phyloP scores from a whole-genome alignment of 2,113 vertebrate genomes.

The Theristicus caerulescens region DNA sequence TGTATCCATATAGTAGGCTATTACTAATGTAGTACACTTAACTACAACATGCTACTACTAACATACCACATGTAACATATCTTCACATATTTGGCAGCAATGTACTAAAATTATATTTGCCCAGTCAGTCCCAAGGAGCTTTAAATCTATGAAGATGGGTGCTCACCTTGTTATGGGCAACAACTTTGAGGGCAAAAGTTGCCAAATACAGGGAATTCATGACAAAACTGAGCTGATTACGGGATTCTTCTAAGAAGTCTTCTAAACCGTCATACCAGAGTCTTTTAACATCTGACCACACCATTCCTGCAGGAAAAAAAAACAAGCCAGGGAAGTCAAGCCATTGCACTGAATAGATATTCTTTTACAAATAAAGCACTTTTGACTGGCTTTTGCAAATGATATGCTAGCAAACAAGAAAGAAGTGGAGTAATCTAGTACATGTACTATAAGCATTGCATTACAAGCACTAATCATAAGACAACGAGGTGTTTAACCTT shows the following conservation, averaged over 20 bases:
- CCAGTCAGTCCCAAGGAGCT: neutral
- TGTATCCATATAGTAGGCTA: neutral
- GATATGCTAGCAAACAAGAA: neutral
- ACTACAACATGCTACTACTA: neutral
- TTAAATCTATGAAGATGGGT: neutral
- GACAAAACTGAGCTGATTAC: conserved; percentile 98
- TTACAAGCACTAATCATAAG: neutral
- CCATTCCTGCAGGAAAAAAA: conserved; percentile 84
- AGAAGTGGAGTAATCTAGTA: neutral
- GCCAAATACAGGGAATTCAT: conserved; percentile 98
- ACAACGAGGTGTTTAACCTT: neutral
- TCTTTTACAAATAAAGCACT: neutral
- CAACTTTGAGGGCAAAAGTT: conserved; percentile 95
- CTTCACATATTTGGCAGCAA: neutral
- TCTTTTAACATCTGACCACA: conserved; percentile 98
- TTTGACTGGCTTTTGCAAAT: neutral
- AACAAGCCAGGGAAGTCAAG: neutral
- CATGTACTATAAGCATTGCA: neutral
- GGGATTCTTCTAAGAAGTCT: conserved; percentile 95
- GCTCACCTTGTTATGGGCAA: conserved; percentile 94
- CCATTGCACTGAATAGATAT: neutral
- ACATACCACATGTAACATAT: accelerated
- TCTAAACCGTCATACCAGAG: conserved; percentile 97
- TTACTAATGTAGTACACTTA: neutral
- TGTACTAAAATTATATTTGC: neutral